These are phyloP conservation scores for Lepas anatifera DNA, from an alignment of 2,888 invertebrate genomes.

Conservation along the genomic window DNA sequence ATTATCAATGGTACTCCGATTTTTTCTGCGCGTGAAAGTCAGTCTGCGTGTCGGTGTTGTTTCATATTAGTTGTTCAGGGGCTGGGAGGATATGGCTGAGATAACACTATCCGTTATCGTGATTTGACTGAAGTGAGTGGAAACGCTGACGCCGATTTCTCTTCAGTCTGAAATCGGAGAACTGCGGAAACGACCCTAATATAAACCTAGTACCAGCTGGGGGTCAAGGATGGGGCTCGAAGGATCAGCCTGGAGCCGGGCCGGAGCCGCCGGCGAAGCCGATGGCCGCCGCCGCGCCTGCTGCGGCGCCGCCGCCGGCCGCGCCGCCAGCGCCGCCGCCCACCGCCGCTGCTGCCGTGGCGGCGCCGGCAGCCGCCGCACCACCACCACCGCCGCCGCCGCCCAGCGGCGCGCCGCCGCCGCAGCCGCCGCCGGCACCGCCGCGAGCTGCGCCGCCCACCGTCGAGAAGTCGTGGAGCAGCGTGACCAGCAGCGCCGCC, in stretches of 20 bases:
- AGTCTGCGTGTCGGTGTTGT: too few species aligned
- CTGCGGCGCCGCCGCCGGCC: conserved; percentile 47
- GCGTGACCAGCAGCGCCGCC: not conserved
- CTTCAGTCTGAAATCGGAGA: conserved; percentile 91
- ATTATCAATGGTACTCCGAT: too few species aligned
- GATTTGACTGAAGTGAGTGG: too few species aligned
- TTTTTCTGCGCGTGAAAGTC: too few species aligned
- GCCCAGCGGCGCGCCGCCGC: not conserved
- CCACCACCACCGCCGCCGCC: not conserved
- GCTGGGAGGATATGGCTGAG: too few species aligned
- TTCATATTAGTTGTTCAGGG: too few species aligned
- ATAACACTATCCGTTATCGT: too few species aligned
- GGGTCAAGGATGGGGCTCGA: conserved; percentile 60
- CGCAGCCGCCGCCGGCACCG: not conserved
- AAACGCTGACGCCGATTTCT: not conserved
- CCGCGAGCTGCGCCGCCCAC: not conserved
- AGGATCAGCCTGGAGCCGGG: conserved; percentile 12
- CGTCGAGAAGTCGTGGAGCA: conserved; percentile 10
- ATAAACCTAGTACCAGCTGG: conserved; percentile 65
- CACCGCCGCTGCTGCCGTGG: conserved; percentile 35
- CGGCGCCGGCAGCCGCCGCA: not conserved
- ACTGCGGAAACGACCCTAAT: conserved; percentile 61
- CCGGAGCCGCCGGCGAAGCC: not conserved
- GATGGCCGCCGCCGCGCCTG: conserved; percentile 32
- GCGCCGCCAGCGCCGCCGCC: conserved; percentile 45